phyloP scores from a whole-genome alignment of 2,888 invertebrate species.

The Bembecia ichneumoniformis region DNA sequence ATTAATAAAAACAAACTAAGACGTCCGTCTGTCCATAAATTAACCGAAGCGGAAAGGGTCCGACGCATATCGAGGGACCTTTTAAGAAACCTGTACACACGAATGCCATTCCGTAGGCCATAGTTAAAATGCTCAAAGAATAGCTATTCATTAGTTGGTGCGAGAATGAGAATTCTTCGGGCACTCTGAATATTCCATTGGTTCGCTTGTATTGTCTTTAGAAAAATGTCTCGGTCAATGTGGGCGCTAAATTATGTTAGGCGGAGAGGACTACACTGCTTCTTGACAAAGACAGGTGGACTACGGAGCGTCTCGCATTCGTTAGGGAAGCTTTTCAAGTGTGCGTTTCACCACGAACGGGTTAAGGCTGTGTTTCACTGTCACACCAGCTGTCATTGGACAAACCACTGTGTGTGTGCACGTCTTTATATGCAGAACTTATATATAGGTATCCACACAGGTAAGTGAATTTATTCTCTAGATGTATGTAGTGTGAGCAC shows the following conservation, averaged over 20 bases:
- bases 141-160: constrained; percentile 72
- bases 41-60: constrained; percentile 65
- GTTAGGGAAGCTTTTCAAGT: background rate
- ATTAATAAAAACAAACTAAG: constrained; percentile 63
- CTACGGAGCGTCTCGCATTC: background rate
- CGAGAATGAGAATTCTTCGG: constrained; percentile 70
- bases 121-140: constrained; percentile 72
- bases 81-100: constrained; percentile 70
- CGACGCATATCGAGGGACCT: constrained; percentile 64
- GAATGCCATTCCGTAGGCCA: constrained; percentile 67
- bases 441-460: background rate
- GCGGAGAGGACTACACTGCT: constrained; percentile 30
- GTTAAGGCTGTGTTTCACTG: background rate
- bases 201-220: constrained; percentile 65
- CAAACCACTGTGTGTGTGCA: background rate
- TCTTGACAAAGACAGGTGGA: constrained; percentile 29
- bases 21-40: constrained; percentile 56
- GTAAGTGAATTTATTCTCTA: background rate
- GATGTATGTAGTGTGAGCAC: background rate
- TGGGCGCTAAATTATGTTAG: constrained; percentile 60
- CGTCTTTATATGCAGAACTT: background rate
- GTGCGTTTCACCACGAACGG: background rate
- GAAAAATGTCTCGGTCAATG: constrained; percentile 56
- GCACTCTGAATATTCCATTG: constrained; percentile 66
- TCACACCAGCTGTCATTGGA: background rate